Evolutionary conservation across 2,888 invertebrate genomes (phyloP), one percentile per base, ranked within the genome.

Genomic region (Melanotus villosus): DNA sequence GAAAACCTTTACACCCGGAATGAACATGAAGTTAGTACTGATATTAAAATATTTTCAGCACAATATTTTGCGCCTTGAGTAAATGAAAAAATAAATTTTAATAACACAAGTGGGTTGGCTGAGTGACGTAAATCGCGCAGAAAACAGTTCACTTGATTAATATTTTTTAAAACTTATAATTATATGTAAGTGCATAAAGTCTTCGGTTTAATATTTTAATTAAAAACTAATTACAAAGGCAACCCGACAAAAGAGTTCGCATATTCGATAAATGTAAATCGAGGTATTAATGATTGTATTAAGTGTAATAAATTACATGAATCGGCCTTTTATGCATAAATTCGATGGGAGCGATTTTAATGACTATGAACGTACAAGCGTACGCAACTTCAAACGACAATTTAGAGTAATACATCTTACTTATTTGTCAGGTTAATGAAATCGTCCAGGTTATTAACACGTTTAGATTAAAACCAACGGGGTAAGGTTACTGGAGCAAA

Each of bases 201-300:
- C 16, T 14, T 18, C 41, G 7, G 16, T 41, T 16, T 14, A 41
- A 14, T 18, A 34, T 34, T 45, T 47, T 60, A 60, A 60, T 60
- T 60, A 50, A 45, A 32, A 5, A 18, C 9, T 18, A 45, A 18
- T 47, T 45, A 36, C 26, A 12, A 14, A 14, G 34, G 23, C 59
- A 52, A 66, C 56, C 50, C 50, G 57, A 50, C 34, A 50, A 14
- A 23, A 32, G 26, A 30, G 50, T 9, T 6, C 4, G 47, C 30
- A 43, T 19, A 47, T 50, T 47, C 50, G 38, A 69, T 67, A 65
- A 73, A 71, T 66, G 68, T 63, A 69, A 71, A 73, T 71, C 59
- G 50, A 14, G 52, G 57, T 62, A 64, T 36, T 71, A 70, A 72
- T 72, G 72, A 63, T 70, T 73, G 58, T 70, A 72, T 73, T 73